Evolutionary conservation across 1,140 invertebrate species (phyloP), one percentile per base, ranked within the genome.

Genomic region (Bradysia coprophila): DNA sequence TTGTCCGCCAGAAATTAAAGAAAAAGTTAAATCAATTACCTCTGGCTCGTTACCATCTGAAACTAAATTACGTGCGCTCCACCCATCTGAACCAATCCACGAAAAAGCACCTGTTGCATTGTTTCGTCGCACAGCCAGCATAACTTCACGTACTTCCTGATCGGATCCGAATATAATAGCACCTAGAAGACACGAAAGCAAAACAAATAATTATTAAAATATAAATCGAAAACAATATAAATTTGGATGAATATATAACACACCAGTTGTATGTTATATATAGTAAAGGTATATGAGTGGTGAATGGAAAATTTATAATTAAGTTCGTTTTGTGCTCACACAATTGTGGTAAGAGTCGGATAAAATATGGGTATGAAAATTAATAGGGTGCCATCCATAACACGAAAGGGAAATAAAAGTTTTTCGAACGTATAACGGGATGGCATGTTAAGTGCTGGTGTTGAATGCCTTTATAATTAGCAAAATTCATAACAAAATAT

Each of bases 151-250:
- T 9, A 95, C 91, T 67, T 95, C 91, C 67, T 95, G 91, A 63
- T 95, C 90, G 0, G 89, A 94, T 0, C 86, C 92, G 59, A 91
- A 96, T 50, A 95, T 83, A 43, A 95, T 94, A 21, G 89, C 91
- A 37, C 92, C 92, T 91, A 63, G 10, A 56, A 63, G 44, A 48
- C n/a, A n/a, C n/a, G n/a, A 59, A 51, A 46, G 15, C 28, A 42
- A 43, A 43, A 20, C 33, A 40, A n/a, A n/a, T n/a, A n/a, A n/a
- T n/a, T n/a, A n/a, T n/a, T n/a, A n/a, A n/a, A n/a, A n/a, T n/a
- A n/a, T n/a, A n/a, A n/a, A n/a, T n/a, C n/a, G n/a, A 43, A 41
- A 41, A 21, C 32, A 2, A 32, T n/a, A 15, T 24, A 41, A 31
- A 31, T 41, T 41, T 8, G 13, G 2, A 20, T 21, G 3, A 11